phyloP scores from a whole-genome alignment of 2,797 vertebrate species.

The Mastacembelus armatus region DNA sequence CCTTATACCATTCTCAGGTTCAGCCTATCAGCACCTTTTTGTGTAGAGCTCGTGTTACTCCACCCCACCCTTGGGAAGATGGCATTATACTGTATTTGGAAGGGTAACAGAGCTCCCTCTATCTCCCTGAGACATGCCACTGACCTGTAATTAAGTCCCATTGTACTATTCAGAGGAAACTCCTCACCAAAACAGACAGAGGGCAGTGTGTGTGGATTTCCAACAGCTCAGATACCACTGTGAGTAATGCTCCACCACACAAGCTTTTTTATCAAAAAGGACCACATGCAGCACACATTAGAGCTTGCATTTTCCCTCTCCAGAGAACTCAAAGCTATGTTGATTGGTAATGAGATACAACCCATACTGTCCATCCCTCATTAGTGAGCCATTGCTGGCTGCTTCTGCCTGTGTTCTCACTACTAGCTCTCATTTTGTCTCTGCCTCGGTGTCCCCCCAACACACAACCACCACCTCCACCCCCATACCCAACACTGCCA shows the following conservation, averaged over 20 bases:
- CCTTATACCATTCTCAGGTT: conserved; percentile 78
- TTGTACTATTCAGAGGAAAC: conserved; percentile 79
- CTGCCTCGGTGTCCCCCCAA: conserved; percentile 8
- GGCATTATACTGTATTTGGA: conserved; percentile 84
- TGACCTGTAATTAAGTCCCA: conserved; percentile 85
- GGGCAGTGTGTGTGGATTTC: conserved; percentile 75
- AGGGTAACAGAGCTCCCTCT: conserved; percentile 82
- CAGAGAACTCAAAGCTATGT: conserved; percentile 68
- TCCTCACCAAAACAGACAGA: conserved; percentile 76
- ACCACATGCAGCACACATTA: conserved; percentile 73
- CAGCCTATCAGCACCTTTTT: conserved; percentile 82
- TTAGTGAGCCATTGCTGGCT: conserved; percentile 88
- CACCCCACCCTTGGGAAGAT: conserved; percentile 82
- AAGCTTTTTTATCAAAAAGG: conserved; percentile 75
- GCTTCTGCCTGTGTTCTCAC: conserved; percentile 50
- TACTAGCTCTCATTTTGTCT: conserved; percentile 44
- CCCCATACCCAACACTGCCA: conserved; percentile 50
- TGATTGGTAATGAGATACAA: conserved; percentile 79
- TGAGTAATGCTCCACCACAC: conserved; percentile 76
- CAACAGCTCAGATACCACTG: conserved; percentile 70
- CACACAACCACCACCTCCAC: background rate
- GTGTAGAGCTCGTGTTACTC: conserved; percentile 76
- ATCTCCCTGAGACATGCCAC: conserved; percentile 81
- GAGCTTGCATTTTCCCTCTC: conserved; percentile 58
- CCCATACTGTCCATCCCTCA: conserved; percentile 81